Conservation (phyloP, 2,113 vertebrate genomes). For the Elephas maximus region DNA sequence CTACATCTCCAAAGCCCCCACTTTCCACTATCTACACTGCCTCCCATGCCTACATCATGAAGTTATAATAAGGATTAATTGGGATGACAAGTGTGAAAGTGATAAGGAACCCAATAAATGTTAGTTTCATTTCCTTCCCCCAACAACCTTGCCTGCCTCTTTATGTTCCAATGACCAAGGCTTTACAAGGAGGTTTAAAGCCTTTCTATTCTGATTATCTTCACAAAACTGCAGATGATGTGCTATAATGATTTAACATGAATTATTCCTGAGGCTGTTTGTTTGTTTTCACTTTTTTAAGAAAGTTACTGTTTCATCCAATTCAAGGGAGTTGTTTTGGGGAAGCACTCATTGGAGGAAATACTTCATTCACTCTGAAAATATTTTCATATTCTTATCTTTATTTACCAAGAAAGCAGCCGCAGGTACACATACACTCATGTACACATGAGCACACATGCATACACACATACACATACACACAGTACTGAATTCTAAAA, state of each 20-base stretch:
- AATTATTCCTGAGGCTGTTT: conserved; percentile 38
- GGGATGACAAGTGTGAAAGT: conserved; percentile 15
- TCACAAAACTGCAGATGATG: conserved; percentile 31
- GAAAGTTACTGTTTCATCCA: background rate
- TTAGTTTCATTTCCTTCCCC: conserved; percentile 44
- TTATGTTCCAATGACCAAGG: conserved; percentile 22
- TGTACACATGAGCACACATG: background rate
- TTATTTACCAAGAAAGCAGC: conserved; percentile 37
- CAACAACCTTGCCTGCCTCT: conserved; percentile 29
- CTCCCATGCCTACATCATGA: conserved; percentile 15
- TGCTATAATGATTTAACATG: conserved; percentile 31
- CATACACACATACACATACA: background rate
- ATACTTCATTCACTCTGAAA: conserved; percentile 43
- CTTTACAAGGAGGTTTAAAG: conserved; percentile 47
- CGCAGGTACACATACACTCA: background rate
- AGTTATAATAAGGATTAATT: background rate
- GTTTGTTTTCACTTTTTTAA: background rate
- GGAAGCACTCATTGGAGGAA: conserved; percentile 12
- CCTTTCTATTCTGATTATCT: background rate
- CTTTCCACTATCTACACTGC: background rate
- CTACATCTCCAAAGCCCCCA: background rate
- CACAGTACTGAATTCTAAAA: conserved; percentile 40
- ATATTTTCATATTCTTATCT: conserved; percentile 45
- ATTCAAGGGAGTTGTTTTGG: conserved; percentile 7
- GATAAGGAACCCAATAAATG: conserved; percentile 25